A percentile compares a stretch with the other conserved stretches of the same genome.
phyloP scores from a whole-genome alignment of 2,797 vertebrate species.

The Paratrypauchen microcephalus region DNA sequence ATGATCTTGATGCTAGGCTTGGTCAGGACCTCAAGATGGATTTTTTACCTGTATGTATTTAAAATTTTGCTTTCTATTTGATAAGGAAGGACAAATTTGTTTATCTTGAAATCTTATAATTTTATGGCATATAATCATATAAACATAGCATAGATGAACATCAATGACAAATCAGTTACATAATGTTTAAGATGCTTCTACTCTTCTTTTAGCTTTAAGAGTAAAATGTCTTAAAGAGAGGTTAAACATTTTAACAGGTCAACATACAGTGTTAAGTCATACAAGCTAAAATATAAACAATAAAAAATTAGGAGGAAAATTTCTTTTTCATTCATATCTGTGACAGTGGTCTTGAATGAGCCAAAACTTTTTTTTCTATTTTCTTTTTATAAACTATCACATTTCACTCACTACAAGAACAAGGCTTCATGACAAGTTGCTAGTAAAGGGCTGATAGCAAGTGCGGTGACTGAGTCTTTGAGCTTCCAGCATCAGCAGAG shows the following conservation, averaged over 20 bases:
- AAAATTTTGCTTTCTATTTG: not conserved
- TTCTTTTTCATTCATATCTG: constrained; percentile 73
- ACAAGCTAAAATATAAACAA: constrained; percentile 78
- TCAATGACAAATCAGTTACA: constrained; percentile 80
- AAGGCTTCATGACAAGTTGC: constrained; percentile 56
- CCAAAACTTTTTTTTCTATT: constrained; percentile 57
- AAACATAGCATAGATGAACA: constrained; percentile 83
- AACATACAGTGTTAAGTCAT: constrained; percentile 82
- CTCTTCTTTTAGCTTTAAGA: constrained; percentile 74
- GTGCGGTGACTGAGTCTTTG: constrained; percentile 66
- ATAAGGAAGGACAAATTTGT: constrained; percentile 67
- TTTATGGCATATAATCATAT: constrained; percentile 86
- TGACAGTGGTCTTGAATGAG: constrained; percentile 76
- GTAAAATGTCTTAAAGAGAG: constrained; percentile 77
- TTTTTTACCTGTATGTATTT: no score
- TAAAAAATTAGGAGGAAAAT: constrained; percentile 76
- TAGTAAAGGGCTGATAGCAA: constrained; percentile 64
- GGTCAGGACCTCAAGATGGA: no score
- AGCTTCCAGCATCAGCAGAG: constrained; percentile 61
- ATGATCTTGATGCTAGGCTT: no score
- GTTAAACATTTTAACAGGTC: constrained; percentile 74
- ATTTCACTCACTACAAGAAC: constrained; percentile 56
- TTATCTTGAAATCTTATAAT: constrained; percentile 80
- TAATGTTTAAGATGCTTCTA: constrained; percentile 79
- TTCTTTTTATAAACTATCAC: constrained; percentile 59